Evolutionary conservation across 2,113 vertebrate species (phyloP).

Genomic region (Neogobius melanostomus): DNA sequence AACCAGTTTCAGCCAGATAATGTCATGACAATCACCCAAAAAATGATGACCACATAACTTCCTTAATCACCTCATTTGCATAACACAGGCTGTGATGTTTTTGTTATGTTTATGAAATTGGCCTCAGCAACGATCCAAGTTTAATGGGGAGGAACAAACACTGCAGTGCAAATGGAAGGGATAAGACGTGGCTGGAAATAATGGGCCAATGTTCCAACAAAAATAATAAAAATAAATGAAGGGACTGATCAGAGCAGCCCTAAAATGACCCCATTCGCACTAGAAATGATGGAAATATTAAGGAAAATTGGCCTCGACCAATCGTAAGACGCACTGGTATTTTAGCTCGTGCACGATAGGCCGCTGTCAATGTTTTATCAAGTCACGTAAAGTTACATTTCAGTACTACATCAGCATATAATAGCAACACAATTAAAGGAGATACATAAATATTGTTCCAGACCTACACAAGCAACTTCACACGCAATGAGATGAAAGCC

Average conservation of each 20-base stretch:
- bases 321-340: background rate
- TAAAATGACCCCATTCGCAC: conserved; percentile 22
- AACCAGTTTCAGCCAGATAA: conserved; percentile 31
- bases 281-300: conserved; percentile 8
- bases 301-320: background rate
- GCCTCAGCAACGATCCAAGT: background rate
- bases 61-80: background rate
- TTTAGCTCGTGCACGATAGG: too few species aligned
- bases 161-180: background rate
- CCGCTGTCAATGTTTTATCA: too few species aligned
- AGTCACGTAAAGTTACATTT: too few species aligned
- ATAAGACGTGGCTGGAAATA: conserved; percentile 10
- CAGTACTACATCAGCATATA: too few species aligned
- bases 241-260: background rate
- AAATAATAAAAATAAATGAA: background rate
- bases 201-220: conserved; percentile 13
- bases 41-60: conserved; percentile 13
- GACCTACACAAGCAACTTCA: too few species aligned
- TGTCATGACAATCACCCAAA: conserved; percentile 13
- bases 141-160: background rate
- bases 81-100: background rate
- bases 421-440: too few species aligned
- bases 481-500: too few species aligned
- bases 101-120: background rate
- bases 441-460: too few species aligned